A percentile compares a stretch with the other conserved stretches of the same genome.
These are phyloP conservation scores for Heliconius ethilla DNA, from an alignment of 2,888 invertebrate genomes.

Conservation along the genomic window DNA sequence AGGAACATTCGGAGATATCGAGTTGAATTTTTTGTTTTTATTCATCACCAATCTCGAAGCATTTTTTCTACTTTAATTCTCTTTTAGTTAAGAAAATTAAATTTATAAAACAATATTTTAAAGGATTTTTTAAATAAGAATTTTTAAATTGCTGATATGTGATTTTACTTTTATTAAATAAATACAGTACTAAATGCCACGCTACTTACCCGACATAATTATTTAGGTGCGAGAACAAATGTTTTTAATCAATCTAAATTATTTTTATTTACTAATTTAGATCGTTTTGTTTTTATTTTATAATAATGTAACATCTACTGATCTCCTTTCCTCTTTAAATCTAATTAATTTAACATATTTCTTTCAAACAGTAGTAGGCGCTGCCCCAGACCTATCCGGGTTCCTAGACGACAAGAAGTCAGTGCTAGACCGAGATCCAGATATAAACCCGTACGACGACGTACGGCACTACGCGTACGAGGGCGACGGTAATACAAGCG, in stretches of 20 bases:
- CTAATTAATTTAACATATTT: not conserved
- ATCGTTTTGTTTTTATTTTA: not conserved
- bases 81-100: not conserved
- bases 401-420: conserved; percentile 95
- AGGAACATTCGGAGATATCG: too few species aligned
- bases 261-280: not conserved
- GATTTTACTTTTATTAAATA: too few species aligned
- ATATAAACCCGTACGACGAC: conserved; percentile 96
- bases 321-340: too few species aligned
- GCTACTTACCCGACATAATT: too few species aligned
- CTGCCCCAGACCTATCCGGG: conserved; percentile 90
- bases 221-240: too few species aligned
- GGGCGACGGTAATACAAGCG: conserved; percentile 96
- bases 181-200: too few species aligned
- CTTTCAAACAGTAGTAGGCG: conserved; percentile 63
- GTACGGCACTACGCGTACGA: conserved; percentile 99
- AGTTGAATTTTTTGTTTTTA: not conserved
- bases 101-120: too few species aligned
- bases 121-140: too few species aligned
- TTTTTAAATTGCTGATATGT: not conserved
- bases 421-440: conserved; percentile 94
- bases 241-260: not conserved
- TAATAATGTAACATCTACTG: too few species aligned
- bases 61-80: not conserved
- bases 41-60: not conserved